These are phyloP conservation scores for Felis chaus DNA, from an alignment of 2,113 vertebrate genomes.

Conservation along the genomic window DNA sequence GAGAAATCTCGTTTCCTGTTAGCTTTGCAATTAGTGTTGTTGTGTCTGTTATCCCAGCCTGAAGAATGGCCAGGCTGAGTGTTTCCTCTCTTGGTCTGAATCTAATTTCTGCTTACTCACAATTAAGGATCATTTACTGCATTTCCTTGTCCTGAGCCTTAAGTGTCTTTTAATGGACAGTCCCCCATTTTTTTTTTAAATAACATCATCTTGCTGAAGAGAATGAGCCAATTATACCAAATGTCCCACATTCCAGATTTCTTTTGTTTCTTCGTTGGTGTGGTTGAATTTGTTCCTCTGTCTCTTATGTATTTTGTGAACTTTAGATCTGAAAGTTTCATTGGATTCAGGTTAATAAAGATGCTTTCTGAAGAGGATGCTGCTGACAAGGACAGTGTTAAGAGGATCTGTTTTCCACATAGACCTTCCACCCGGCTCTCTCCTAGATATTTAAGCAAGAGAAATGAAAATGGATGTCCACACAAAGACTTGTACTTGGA, in stretches of 20 bases:
- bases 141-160: background rate
- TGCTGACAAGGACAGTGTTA: background rate
- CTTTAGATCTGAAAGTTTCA: background rate
- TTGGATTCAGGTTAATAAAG: background rate
- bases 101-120: background rate
- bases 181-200: background rate
- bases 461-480: background rate
- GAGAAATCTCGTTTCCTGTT: background rate
- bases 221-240: background rate
- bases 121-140: background rate
- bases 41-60: background rate
- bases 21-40: background rate
- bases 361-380: background rate
- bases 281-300: background rate
- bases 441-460: background rate
- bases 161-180: background rate
- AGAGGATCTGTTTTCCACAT: background rate
- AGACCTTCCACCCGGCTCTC: background rate
- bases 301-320: background rate
- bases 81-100: background rate
- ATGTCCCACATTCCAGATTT: background rate
- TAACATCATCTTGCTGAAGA: background rate
- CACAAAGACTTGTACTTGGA: background rate
- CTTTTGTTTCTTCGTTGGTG: background rate
- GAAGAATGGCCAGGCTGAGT: background rate